Percentiles rank a stretch among this genome's conserved stretches.
Evolutionary conservation across 2,113 vertebrate species (phyloP).

Genomic region (Tachuris rubrigastra): DNA sequence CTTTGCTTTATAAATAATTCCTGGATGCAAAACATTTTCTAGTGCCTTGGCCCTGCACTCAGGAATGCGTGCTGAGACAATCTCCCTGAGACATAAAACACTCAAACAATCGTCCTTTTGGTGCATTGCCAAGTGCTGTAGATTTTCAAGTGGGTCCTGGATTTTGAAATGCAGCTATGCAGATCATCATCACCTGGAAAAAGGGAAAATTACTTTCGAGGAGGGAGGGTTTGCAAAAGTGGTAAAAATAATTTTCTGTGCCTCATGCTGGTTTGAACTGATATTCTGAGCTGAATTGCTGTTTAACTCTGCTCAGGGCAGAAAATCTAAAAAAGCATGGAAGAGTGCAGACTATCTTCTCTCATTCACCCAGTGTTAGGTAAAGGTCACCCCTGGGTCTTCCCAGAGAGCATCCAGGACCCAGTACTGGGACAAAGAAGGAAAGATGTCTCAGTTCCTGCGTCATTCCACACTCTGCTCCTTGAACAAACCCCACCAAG

Average conservation of each 20-base stretch:
- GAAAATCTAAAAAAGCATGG: not conserved
- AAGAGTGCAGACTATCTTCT: not conserved
- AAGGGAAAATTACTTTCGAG: not conserved
- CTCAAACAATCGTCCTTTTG: not conserved
- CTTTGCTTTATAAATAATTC: constrained; percentile 43
- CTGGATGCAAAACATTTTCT: constrained; percentile 30
- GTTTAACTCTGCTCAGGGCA: not conserved
- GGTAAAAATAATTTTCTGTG: not conserved
- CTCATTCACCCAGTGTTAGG: not conserved
- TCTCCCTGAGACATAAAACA: not conserved
- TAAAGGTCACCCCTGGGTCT: not conserved
- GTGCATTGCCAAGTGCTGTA: not conserved
- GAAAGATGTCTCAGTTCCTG: not conserved
- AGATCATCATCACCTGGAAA: not conserved
- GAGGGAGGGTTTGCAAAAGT: not conserved
- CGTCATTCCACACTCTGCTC: not conserved
- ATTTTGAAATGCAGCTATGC: not conserved
- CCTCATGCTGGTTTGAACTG: not conserved
- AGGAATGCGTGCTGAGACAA: not conserved
- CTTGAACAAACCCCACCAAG: not conserved
- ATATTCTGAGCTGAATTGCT: not conserved
- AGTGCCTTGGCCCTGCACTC: not conserved
- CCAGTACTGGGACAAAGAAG: not conserved
- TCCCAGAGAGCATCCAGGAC: not conserved
- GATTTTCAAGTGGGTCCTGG: not conserved